Evolutionary conservation across 2,888 invertebrate species (phyloP).

Genomic region (Asteroscopus sphinx): DNA sequence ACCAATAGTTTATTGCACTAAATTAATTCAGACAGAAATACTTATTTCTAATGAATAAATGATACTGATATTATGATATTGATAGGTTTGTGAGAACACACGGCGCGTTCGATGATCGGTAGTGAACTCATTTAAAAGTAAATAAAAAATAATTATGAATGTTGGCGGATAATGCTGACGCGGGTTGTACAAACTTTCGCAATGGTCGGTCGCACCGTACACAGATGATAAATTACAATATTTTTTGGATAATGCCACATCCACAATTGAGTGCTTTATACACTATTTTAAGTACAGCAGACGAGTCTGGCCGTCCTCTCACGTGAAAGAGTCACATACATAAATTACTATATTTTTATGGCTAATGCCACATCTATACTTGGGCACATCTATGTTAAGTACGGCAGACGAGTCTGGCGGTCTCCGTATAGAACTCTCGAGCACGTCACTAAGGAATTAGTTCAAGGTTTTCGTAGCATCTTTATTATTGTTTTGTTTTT

Average conservation of each 20-base stretch:
- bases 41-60: too few species aligned
- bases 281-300: neutral
- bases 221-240: neutral
- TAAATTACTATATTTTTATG: too few species aligned
- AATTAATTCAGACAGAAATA: too few species aligned
- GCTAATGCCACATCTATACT: conserved; percentile 32
- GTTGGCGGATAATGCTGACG: too few species aligned
- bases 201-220: too few species aligned
- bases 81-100: too few species aligned
- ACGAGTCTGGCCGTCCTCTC: conserved; percentile 41
- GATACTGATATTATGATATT: too few species aligned
- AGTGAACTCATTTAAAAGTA: too few species aligned
- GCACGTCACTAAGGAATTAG: conserved; percentile 61
- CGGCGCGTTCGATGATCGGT: too few species aligned
- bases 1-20: too few species aligned
- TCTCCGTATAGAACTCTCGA: conserved; percentile 51
- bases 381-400: conserved; percentile 4
- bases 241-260: conserved; percentile 24
- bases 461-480: conserved; percentile 69
- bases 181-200: too few species aligned
- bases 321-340: conserved; percentile 56
- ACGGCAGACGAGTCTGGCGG: conserved; percentile 65
- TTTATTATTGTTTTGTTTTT: conserved; percentile 50
- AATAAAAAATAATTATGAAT: too few species aligned
- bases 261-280: conserved; percentile 7